These are phyloP conservation scores for Oophaga pumilio DNA, from an alignment of 2,113 vertebrate species.

Conservation along the genomic window DNA sequence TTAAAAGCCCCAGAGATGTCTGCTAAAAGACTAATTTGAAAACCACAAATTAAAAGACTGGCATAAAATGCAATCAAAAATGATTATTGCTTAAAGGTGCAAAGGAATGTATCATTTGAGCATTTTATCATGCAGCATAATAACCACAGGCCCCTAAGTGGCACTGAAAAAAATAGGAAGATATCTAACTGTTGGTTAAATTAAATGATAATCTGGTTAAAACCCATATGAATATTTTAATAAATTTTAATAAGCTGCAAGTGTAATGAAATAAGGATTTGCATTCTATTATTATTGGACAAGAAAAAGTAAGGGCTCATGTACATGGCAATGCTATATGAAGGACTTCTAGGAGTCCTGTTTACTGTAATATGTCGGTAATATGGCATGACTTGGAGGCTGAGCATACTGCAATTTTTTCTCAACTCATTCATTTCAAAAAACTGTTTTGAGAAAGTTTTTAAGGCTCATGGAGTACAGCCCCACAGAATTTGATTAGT, in stretches of 20 bases:
- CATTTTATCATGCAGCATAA: neutral
- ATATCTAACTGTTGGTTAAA: neutral
- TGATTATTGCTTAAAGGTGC: constrained; percentile 36
- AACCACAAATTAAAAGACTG: constrained; percentile 40
- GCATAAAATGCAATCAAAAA: constrained; percentile 45
- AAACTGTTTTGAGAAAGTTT: too few relatives aligned
- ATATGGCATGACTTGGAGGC: too few relatives aligned
- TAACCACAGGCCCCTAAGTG: neutral
- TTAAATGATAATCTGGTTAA: neutral
- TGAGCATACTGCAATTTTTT: too few relatives aligned
- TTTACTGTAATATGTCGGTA: too few relatives aligned
- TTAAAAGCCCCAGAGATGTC: constrained; percentile 46
- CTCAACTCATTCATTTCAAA: too few relatives aligned
- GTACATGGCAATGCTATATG: too few relatives aligned
- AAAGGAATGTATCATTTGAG: constrained; percentile 19
- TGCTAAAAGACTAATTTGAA: constrained; percentile 50
- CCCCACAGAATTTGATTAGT: neutral
- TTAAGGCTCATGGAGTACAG: too few relatives aligned
- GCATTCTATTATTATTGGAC: neutral
- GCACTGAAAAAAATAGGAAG: neutral
- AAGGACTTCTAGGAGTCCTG: too few relatives aligned
- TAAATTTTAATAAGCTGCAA: neutral
- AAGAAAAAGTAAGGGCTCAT: neutral
- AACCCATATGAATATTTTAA: neutral
- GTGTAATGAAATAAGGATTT: neutral